phyloP scores from a whole-genome alignment of 2,797 vertebrate species.

The Sebastes ruberrimus region DNA sequence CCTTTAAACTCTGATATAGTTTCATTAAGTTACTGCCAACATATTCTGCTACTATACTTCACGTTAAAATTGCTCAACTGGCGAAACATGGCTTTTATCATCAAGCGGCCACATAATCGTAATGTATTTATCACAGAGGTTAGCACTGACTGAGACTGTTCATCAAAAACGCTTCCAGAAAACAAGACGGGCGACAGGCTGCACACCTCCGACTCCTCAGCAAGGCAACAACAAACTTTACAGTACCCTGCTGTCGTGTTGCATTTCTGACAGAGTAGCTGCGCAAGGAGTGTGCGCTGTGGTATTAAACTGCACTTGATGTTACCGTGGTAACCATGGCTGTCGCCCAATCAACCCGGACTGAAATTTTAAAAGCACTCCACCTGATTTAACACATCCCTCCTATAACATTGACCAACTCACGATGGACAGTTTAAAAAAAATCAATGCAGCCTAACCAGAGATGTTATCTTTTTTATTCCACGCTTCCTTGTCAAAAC shows the following conservation, averaged over 20 bases:
- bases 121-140: neutral
- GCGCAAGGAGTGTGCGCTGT: neutral
- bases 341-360: neutral
- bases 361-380: neutral
- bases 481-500: neutral
- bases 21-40: neutral
- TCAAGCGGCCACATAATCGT: no score
- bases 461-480: neutral
- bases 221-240: neutral
- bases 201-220: no score
- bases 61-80: neutral
- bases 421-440: neutral
- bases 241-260: neutral
- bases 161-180: neutral
- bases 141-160: neutral
- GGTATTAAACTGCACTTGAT: neutral
- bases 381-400: neutral
- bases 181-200: no score
- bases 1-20: no score
- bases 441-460: no score
- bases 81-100: neutral
- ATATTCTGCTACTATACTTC: neutral
- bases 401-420: neutral
- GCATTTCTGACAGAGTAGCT: neutral
- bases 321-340: neutral